Conservation (phyloP, 1,140 invertebrate genomes). For the Drosophila truncata region DNA sequence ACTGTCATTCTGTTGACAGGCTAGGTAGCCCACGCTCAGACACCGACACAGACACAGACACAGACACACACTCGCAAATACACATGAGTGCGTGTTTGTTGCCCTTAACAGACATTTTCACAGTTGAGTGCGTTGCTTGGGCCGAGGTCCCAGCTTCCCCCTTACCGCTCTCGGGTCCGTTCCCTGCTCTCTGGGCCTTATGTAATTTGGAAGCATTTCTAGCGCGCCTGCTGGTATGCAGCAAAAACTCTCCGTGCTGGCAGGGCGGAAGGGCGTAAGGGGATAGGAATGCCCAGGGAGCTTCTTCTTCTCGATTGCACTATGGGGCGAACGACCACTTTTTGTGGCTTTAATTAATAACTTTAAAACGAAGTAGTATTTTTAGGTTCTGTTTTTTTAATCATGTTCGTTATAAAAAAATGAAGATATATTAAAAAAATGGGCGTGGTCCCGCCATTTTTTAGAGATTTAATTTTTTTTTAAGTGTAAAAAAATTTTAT, state of each 20-base stretch:
- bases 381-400: too few species aligned
- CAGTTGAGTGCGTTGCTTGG: constrained; percentile 80
- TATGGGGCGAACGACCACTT: too few species aligned
- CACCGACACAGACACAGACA: constrained; percentile 51
- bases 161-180: not conserved
- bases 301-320: constrained; percentile 19
- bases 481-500: too few species aligned
- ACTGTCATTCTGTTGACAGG: constrained; percentile 81
- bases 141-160: constrained; percentile 56
- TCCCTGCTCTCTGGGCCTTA: constrained; percentile 30
- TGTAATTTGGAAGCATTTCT: constrained; percentile 81
- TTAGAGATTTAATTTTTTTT: too few species aligned
- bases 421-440: too few species aligned
- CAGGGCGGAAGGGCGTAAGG: not conserved
- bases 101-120: constrained; percentile 83
- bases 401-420: too few species aligned
- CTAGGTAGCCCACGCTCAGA: constrained; percentile 60
- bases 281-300: constrained; percentile 1
- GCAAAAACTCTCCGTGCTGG: constrained; percentile 67
- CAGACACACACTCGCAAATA: constrained; percentile 49
- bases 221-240: constrained; percentile 69
- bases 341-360: too few species aligned
- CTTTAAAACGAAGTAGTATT: too few species aligned
- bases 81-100: constrained; percentile 71
- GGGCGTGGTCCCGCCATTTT: too few species aligned